Percentiles rank a stretch among this genome's conserved stretches.
phyloP scores from a whole-genome alignment of 2,113 vertebrate species.

The Fukomys damarensis region DNA sequence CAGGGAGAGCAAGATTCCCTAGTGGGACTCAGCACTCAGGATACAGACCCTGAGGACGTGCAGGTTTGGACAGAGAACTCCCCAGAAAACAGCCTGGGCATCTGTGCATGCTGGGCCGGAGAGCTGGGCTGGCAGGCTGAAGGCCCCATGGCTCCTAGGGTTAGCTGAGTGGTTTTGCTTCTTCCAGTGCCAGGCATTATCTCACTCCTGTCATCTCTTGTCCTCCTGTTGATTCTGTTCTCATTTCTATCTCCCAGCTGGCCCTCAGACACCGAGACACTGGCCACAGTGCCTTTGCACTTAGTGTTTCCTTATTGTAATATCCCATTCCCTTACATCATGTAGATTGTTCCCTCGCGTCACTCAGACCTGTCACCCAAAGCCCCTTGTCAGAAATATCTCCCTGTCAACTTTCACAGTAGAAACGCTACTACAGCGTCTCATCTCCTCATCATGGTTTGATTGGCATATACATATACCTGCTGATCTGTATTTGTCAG shows the following conservation, averaged over 20 bases:
- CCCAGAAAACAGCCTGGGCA: not conserved
- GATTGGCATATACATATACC: not conserved
- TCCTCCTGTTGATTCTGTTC: fast-evolving
- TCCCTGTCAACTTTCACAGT: fast-evolving
- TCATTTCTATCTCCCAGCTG: fast-evolving
- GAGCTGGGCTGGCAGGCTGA: no score
- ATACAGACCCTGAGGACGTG: fast-evolving
- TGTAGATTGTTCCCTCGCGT: fast-evolving
- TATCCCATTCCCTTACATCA: fast-evolving
- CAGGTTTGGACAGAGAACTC: fast-evolving
- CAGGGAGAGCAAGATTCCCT: fast-evolving
- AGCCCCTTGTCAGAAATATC: not conserved
- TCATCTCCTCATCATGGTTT: fast-evolving
- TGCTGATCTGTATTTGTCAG: not conserved
- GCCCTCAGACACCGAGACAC: fast-evolving
- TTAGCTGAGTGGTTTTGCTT: fast-evolving
- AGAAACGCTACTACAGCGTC: fast-evolving
- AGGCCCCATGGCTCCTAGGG: no score
- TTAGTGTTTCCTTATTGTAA: no score
- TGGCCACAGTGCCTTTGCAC: not conserved
- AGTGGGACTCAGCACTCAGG: fast-evolving
- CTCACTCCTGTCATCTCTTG: not conserved
- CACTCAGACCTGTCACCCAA: not conserved
- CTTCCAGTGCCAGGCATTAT: not conserved
- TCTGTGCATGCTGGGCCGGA: fast-evolving